A percentile compares a stretch with the other conserved stretches of the same genome.
Evolutionary conservation across 2,797 vertebrate genomes (phyloP).

Genomic region (Chloroceryle amazona): DNA sequence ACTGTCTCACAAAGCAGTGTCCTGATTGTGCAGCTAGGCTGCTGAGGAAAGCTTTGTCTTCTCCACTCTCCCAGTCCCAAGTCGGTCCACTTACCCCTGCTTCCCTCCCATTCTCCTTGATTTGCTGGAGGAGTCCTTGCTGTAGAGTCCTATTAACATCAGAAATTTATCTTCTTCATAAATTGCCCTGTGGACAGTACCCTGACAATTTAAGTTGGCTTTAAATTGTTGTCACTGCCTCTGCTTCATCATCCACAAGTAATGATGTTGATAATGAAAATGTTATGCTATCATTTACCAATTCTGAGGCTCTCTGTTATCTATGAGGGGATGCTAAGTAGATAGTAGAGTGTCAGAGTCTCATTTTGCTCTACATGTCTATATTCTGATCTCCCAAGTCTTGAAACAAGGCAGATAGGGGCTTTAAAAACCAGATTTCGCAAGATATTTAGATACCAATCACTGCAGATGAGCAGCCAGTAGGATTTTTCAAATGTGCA

Average conservation of each 20-base stretch:
- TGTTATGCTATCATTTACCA: constrained; percentile 39
- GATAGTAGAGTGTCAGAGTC: background rate
- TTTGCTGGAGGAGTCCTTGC: background rate
- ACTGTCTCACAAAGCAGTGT: background rate
- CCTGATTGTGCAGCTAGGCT: background rate
- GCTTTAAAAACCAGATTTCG: constrained; percentile 4
- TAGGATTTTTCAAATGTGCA: background rate
- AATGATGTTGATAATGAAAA: constrained; percentile 63
- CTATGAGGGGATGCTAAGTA: background rate
- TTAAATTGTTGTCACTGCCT: constrained; percentile 49
- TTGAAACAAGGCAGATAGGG: background rate
- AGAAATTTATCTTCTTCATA: constrained; percentile 27
- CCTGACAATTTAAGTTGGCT: background rate
- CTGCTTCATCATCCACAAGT: constrained; percentile 46
- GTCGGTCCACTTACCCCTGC: background rate
- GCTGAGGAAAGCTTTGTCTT: background rate
- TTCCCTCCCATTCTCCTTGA: background rate
- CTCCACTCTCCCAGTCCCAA: background rate
- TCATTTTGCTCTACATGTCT: background rate
- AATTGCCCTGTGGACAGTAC: background rate
- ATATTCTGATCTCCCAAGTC: background rate
- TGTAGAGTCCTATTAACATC: background rate
- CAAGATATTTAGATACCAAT: background rate
- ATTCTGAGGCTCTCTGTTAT: background rate
- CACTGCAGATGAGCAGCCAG: background rate